Evolutionary conservation across 2,113 vertebrate genomes (phyloP), one percentile per base, ranked within the genome.

Genomic region (Macquaria ambigua): DNA sequence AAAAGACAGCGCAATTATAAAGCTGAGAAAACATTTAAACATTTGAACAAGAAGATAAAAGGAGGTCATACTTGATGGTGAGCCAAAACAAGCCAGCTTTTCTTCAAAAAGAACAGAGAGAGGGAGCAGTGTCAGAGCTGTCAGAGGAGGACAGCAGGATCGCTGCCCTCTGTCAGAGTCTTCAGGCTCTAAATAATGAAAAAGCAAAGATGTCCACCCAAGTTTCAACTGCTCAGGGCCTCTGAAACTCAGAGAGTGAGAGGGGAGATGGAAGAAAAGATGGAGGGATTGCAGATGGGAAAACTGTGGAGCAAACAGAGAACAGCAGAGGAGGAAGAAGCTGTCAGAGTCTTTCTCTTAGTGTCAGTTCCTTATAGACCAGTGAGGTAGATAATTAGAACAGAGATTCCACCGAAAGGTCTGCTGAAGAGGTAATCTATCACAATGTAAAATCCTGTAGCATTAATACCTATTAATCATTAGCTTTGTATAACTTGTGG

Each of bases 101-200:
- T 66, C 37, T 55, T 23, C 10, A 46, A 39, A 46, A 70, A 20
- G 9, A 77, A 20, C 12, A 34, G 34, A 34, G 34, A 34, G 0
- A 43, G 61, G 85, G 69, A 77, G 69, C 61, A 41, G 77, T 52
- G 59, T 25, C 72, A 18, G 74, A 83, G 39, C 79, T 74, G 81
- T 86, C 79, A 81, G 83, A 73, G 37, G 16, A 74, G 64, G 81
- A 73, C 64, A 25, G 59, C 79, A 52, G 76, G 84, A 85, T 85
- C 69, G 5, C 55, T 69, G 72, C 61, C 85, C 64, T 88, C 85
- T 84, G 80, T 89, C 89, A 90, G 56, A 62, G 23, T 53, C 78
- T 76, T 81, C 69, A n/a, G 56, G 78, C 63, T 61, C 56, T 15
- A 67, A 70, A 88, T 82, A 84, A 79, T 46, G 2, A 73, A 80